A percentile compares a stretch with the other conserved stretches of the same genome.
These are phyloP conservation scores for Adrianichthys oophorus DNA, from an alignment of 2,797 vertebrate genomes.

Conservation along the genomic window DNA sequence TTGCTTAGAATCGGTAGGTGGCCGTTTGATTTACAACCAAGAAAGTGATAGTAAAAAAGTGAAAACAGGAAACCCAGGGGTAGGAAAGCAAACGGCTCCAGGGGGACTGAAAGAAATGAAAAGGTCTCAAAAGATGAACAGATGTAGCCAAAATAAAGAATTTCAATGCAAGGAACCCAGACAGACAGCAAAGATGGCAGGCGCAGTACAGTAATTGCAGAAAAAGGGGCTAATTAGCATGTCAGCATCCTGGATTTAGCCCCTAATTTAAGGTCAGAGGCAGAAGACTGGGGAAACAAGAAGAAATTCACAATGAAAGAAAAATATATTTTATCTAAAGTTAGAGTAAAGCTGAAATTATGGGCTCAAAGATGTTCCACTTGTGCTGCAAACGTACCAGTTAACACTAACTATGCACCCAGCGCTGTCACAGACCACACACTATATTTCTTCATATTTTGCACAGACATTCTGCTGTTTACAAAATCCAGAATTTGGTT, in stretches of 20 bases:
- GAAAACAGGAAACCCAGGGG: conserved; percentile 13
- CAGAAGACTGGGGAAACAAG: conserved; percentile 23
- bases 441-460: conserved; percentile 66
- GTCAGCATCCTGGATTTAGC: conserved; percentile 68
- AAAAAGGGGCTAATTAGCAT: conserved; percentile 72
- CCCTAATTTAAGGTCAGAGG: conserved; percentile 61
- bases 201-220: conserved; percentile 69
- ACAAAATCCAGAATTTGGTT: conserved; percentile 45
- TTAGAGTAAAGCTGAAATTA: conserved; percentile 23
- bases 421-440: conserved; percentile 57
- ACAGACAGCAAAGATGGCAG: conserved; percentile 33
- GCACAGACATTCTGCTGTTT: conserved; percentile 54
- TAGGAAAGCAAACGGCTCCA: conserved; percentile 19
- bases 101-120: not conserved
- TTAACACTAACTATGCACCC: conserved; percentile 25
- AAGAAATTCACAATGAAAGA: conserved; percentile 28
- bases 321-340: conserved; percentile 31
- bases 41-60: conserved; percentile 30
- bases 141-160: conserved; percentile 39
- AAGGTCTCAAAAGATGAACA: conserved; percentile 21
- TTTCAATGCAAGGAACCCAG: conserved; percentile 32
- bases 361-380: conserved; percentile 39
- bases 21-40: conserved; percentile 53
- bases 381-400: conserved; percentile 48
- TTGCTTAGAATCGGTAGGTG: conserved; percentile 54